Conservation (phyloP, 2,888 invertebrate species). For the Dichetophora obliterata region DNA sequence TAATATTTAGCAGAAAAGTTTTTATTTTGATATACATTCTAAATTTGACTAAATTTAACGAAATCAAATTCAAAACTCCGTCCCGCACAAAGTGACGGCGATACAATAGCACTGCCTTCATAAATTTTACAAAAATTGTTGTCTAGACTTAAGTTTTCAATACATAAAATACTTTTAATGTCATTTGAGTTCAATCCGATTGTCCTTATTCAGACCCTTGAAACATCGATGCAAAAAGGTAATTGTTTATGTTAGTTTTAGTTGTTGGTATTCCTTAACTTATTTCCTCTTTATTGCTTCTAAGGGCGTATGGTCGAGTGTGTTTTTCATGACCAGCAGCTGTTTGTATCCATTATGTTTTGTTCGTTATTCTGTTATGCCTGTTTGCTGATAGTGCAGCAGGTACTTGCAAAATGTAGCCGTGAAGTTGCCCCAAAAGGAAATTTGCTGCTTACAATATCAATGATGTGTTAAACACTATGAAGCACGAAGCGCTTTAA, state of each 20-base stretch:
- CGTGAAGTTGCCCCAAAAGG: not conserved
- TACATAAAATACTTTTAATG: not conserved
- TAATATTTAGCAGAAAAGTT: no score
- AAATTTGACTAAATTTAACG: no score
- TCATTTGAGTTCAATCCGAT: not conserved
- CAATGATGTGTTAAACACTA: no score
- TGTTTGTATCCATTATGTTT: slow-evolving; percentile 9
- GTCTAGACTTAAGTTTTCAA: no score
- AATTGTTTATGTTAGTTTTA: not conserved
- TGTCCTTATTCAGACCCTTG: not conserved
- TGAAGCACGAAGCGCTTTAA: no score
- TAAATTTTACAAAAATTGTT: no score
- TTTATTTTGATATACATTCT: no score
- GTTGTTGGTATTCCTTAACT: not conserved
- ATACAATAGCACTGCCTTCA: no score
- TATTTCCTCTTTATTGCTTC: not conserved
- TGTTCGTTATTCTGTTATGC: not conserved
- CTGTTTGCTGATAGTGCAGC: not conserved
- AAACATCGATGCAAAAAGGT: not conserved
- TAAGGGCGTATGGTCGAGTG: not conserved
- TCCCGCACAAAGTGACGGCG: no score
- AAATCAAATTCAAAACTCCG: no score
- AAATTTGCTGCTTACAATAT: no score
- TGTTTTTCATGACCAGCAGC: slow-evolving; percentile 1
- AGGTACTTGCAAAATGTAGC: not conserved